Conservation (phyloP, 2,113 vertebrate species). For the Rhodinocichla rosea region DNA sequence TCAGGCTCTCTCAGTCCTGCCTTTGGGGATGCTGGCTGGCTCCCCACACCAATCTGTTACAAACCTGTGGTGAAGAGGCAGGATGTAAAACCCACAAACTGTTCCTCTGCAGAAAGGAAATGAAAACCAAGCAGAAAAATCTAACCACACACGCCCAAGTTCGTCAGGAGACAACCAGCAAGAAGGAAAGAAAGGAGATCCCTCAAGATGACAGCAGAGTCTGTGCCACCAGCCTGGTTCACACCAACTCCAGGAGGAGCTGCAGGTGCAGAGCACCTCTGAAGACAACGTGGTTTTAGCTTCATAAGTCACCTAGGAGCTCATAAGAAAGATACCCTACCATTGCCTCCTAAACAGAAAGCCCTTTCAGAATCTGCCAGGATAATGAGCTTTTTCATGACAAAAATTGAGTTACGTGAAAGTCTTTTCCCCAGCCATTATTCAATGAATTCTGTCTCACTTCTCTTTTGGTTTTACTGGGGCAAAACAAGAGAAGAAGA, state of each 20-base stretch:
- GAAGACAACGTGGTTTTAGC: fast-evolving
- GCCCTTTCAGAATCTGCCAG: background rate
- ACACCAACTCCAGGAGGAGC: background rate
- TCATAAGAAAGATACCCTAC: background rate
- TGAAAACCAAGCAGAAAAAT: slow-evolving; percentile 45
- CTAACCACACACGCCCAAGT: background rate
- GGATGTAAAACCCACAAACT: slow-evolving; percentile 52
- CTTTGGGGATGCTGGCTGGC: background rate
- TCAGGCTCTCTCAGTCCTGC: background rate
- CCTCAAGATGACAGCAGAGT: background rate
- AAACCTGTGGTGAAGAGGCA: background rate
- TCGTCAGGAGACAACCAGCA: background rate
- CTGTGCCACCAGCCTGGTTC: background rate
- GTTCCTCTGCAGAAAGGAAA: slow-evolving; percentile 48
- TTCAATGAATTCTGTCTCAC: background rate
- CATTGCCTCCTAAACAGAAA: background rate
- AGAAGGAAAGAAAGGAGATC: background rate
- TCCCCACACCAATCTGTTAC: background rate
- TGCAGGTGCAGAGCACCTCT: background rate
- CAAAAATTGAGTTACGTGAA: background rate
- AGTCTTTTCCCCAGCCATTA: background rate
- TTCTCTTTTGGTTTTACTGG: background rate
- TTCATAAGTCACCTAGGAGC: background rate
- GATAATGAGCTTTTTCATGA: background rate
- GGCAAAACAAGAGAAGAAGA: background rate